Evolutionary conservation across 2,797 vertebrate genomes (phyloP).

Genomic region (Hippoglossus hippoglossus): DNA sequence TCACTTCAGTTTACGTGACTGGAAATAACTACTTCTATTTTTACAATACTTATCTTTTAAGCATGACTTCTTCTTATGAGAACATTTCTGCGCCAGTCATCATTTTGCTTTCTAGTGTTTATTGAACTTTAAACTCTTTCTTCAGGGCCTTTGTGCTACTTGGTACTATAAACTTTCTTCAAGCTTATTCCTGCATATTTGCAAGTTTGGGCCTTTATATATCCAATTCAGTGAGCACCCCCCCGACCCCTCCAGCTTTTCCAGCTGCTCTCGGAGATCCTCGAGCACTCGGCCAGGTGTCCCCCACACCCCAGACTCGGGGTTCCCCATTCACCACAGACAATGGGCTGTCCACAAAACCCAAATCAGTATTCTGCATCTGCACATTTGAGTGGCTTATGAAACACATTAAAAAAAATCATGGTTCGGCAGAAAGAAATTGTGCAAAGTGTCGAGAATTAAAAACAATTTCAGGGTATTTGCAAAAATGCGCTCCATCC

Average conservation of each 20-base stretch:
- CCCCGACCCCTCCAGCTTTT: conserved; percentile 27
- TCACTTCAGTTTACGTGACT: conserved; percentile 9
- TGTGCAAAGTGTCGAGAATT: too few relatives aligned
- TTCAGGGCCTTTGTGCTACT: too few relatives aligned
- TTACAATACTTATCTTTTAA: neutral
- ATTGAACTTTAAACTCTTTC: neutral
- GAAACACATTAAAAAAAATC: conserved; percentile 30
- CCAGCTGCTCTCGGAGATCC: conserved; percentile 80
- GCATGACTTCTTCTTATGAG: too few relatives aligned
- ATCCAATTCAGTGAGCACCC: too few relatives aligned
- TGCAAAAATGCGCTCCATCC: neutral
- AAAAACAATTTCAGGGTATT: too few relatives aligned
- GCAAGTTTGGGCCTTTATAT: too few relatives aligned
- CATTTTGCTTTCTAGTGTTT: neutral
- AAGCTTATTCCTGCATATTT: too few relatives aligned
- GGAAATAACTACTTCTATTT: conserved; percentile 28
- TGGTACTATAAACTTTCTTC: neutral
- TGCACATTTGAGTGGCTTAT: conserved; percentile 53
- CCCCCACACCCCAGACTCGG: conserved; percentile 52
- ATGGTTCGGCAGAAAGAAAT: neutral
- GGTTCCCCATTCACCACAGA: conserved; percentile 66
- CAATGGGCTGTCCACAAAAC: conserved; percentile 62
- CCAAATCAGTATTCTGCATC: conserved; percentile 62
- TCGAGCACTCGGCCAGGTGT: conserved; percentile 76
- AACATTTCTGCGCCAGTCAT: too few relatives aligned